phyloP scores from a whole-genome alignment of 2,888 invertebrate genomes.

The Sesia apiformis region DNA sequence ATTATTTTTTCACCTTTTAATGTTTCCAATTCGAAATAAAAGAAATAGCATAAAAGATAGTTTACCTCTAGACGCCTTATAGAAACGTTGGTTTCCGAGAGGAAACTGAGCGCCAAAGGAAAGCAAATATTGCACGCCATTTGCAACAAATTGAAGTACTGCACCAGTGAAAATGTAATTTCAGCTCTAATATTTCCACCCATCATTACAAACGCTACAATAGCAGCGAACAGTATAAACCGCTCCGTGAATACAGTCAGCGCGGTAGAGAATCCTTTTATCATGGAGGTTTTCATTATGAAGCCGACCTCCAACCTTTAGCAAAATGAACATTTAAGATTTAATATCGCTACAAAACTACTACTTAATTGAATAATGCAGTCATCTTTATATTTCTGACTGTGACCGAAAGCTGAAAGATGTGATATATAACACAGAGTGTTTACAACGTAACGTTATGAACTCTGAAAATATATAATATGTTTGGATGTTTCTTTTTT shows the following conservation, averaged over 20 bases:
- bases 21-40: too few relatives aligned
- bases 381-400: too few relatives aligned
- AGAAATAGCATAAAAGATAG: background rate
- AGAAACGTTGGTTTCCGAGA: conserved; percentile 79
- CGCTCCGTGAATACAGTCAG: conserved; percentile 88
- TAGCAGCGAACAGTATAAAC: conserved; percentile 85
- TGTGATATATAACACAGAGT: too few relatives aligned
- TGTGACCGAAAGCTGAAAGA: too few relatives aligned
- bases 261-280: conserved; percentile 78
- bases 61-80: conserved; percentile 76
- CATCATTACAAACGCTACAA: conserved; percentile 82
- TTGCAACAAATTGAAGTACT: conserved; percentile 84
- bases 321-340: background rate
- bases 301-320: conserved; percentile 80
- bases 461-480: too few relatives aligned
- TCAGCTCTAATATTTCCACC: conserved; percentile 77
- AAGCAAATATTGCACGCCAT: conserved; percentile 78
- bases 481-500: too few relatives aligned
- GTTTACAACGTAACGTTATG: too few relatives aligned
- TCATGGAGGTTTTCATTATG: conserved; percentile 78
- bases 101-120: conserved; percentile 74
- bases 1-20: too few relatives aligned
- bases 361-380: background rate
- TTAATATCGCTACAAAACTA: background rate
- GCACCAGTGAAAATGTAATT: conserved; percentile 84